phyloP scores from a whole-genome alignment of 2,797 vertebrate species.

The Microctenopoma steveboyesi region DNA sequence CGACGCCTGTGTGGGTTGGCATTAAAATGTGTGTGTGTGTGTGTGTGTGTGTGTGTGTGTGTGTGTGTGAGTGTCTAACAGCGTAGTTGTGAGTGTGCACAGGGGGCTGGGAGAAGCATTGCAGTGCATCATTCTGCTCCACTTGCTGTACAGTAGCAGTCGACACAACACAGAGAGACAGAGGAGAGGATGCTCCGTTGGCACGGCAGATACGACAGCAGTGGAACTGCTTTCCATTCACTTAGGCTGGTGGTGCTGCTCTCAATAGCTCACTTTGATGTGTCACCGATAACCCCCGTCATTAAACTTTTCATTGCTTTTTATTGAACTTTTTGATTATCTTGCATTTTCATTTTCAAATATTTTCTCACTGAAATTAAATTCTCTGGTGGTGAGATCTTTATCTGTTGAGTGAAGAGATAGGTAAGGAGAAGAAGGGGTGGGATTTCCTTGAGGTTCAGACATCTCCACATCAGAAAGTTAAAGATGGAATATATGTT shows the following conservation, averaged over 20 bases:
- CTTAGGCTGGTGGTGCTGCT: slow-evolving; percentile 41
- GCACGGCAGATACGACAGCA: slow-evolving; percentile 57
- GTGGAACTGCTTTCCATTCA: slow-evolving; percentile 35
- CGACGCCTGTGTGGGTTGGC: slow-evolving; percentile 2
- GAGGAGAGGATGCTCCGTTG: slow-evolving; percentile 47
- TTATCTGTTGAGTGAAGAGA: slow-evolving; percentile 54
- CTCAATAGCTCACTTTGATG: slow-evolving; percentile 58
- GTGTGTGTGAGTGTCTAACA: slow-evolving; percentile 25
- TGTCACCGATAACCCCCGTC: slow-evolving; percentile 63
- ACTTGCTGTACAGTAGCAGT: slow-evolving; percentile 77
- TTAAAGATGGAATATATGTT: slow-evolving; percentile 44
- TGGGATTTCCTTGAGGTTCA: slow-evolving; percentile 66
- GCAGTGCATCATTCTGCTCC: slow-evolving; percentile 85
- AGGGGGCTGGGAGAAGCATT: slow-evolving; percentile 61
- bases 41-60: slow-evolving; percentile 15
- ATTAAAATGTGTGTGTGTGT: slow-evolving; percentile 2
- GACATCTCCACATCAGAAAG: slow-evolving; percentile 59
- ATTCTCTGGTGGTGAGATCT: slow-evolving; percentile 57
- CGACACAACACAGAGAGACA: slow-evolving; percentile 48
- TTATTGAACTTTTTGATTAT: slow-evolving; percentile 73
- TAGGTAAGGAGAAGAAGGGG: slow-evolving; percentile 55
- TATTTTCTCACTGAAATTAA: slow-evolving; percentile 67
- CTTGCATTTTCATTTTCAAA: slow-evolving; percentile 67
- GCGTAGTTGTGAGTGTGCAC: slow-evolving; percentile 39
- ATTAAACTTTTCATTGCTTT: slow-evolving; percentile 71